Evolutionary conservation across 2,113 vertebrate genomes (phyloP), one percentile per base, ranked within the genome.

Genomic region (Chaenogobius annularis): DNA sequence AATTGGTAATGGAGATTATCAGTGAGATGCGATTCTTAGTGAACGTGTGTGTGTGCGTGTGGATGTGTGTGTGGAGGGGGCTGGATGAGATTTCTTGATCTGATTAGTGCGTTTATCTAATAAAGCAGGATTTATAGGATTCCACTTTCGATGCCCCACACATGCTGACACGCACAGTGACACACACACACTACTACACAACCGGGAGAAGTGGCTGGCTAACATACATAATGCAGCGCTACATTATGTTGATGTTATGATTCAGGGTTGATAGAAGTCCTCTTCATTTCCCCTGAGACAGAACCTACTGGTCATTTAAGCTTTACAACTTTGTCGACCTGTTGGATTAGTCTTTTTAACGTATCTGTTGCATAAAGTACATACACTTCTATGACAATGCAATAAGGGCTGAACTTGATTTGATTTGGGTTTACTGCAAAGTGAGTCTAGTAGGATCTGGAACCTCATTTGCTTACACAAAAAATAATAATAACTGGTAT

Each of bases 1-100:
- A 89, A 91, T 92, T 90, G 86, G 77, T 85, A 79, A 85, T 88
- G 84, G 83, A 85, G 89, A 90, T 91, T 90, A 92, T 89, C 88
- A 80, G 83, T 68, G 79, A 85, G 86, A 89, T 87, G 61, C 50
- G 68, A 9, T 37, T 71, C 66, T 66, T n/a, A 22, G 50, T 67
- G 22, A 59, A 54, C 48, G 75, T 73, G 72, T 67, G 68, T 72
- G 68, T 46, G 74, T 46, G 54, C 14, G 50, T 66, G 26, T 31
- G 26, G 1, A 4, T 31, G 26, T 31, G 26, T 31, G 43, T 23
- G 10, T n/a, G 20, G 37, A 7, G 61, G 19, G 65, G 65, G 52
- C 66, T 44, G 68, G 73, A 70, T 70, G 70, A 73, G 80, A 81
- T 83, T 80, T 77, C 23, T 80, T 77, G 73, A 87, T 90, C 91